Base-by-base conservation (phyloP, 2,888 invertebrate genomes). In the Pocota personata region DNA sequence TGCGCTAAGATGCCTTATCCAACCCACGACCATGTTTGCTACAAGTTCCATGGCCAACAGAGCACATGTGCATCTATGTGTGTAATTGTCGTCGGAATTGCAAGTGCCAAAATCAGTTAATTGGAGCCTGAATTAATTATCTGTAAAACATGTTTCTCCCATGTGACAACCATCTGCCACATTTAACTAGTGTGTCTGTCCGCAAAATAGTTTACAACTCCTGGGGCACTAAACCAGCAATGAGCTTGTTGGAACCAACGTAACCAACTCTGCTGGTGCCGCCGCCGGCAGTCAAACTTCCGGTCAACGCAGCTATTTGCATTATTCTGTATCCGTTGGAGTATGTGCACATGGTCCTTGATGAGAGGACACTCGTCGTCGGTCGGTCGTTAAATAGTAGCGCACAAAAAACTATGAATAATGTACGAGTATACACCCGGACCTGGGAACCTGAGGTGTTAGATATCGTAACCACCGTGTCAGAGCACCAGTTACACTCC, bases 71-170 rank as follows among this genome's bases (percentile, higher is more conserved):
- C 37, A 48, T 46, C 64, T 58, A 27, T 57, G 73, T 75, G 64
- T 75, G 67, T 82, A 86, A 66, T 72, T 86, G 71, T 77, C 71
- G 76, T 77, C 66, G 48, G 60, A 76, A 77, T 55, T 77, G 82
- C 71, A 82, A 72, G 82, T 86, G 86, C 86, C 86, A 86, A 86
- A 86, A 86, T 86, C 86, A 86, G 86, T 86, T 86, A 86, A 86
- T 86, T 86, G 82, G 71, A 82, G 76, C 48, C 82, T 86, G 77
- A 86, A 86, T 86, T 86, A 86, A 86, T 86, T 86, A 86, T 82
- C 76, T 72, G 86, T 86, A 86, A 86, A 86, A 86, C 86, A 86
- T 82, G 86, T 72, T 77, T 72, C 82, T 82, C 86, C 76, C 82
- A 82, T 82, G 76, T 60, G 86, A 82, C 82, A 76, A 67, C 76